Evolutionary conservation across 2,888 invertebrate species (phyloP).

Genomic region (Lycaena phlaeas): DNA sequence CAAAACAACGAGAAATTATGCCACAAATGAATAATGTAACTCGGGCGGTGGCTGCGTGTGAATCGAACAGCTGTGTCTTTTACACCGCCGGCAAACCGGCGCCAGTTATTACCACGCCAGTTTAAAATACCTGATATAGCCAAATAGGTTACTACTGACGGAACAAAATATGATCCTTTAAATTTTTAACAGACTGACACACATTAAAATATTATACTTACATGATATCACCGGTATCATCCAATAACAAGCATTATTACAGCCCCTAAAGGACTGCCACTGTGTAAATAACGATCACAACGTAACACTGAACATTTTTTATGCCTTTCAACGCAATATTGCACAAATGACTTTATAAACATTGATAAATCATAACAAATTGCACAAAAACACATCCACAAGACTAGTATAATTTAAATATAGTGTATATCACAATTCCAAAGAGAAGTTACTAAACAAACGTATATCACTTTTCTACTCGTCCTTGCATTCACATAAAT

Average conservation of each 20-base stretch:
- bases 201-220: constrained; percentile 38
- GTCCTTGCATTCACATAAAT: constrained; percentile 70
- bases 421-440: constrained; percentile 55
- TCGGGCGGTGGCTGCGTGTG: constrained; percentile 21
- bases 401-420: constrained; percentile 41
- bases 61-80: constrained; percentile 33
- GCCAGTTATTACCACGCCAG: constrained; percentile 30
- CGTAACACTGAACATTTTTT: constrained; percentile 65
- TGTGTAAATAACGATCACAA: constrained; percentile 70
- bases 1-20: constrained; percentile 9
- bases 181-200: constrained; percentile 22
- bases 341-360: constrained; percentile 57
- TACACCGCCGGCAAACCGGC: constrained; percentile 27
- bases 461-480: constrained; percentile 60
- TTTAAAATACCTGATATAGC: constrained; percentile 38
- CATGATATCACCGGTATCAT: constrained; percentile 61
- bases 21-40: constrained; percentile 11
- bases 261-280: constrained; percentile 60
- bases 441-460: constrained; percentile 49
- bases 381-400: constrained; percentile 60
- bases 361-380: constrained; percentile 59
- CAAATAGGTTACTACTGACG: constrained; percentile 55
- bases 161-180: constrained; percentile 30
- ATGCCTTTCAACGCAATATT: constrained; percentile 56
- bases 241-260: constrained; percentile 62